A percentile compares a stretch with the other conserved stretches of the same genome.
Evolutionary conservation across 2,888 invertebrate species (phyloP).

Genomic region (Oxystoma pomonae): DNA sequence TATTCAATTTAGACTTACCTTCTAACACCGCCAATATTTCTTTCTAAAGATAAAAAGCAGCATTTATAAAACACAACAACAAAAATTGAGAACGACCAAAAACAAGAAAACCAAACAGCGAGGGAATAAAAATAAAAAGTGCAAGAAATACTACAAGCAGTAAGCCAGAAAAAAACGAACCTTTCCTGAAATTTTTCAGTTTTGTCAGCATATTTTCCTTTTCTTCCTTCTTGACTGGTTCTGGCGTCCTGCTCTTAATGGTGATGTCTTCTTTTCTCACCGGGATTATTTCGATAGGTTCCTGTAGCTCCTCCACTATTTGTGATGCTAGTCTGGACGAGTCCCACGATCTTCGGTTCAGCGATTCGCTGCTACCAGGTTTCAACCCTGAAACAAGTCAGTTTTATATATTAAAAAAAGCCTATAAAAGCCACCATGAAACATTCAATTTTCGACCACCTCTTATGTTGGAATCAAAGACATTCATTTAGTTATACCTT

Average conservation of each 20-base stretch:
- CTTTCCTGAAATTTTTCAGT: slow-evolving; percentile 54
- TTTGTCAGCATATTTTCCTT: slow-evolving; percentile 47
- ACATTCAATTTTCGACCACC: slow-evolving; percentile 6
- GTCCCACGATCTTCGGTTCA: slow-evolving; percentile 56
- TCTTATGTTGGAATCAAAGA: not conserved
- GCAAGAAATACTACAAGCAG: slow-evolving; percentile 14
- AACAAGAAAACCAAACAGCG: too few species aligned
- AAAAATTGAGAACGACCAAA: too few species aligned
- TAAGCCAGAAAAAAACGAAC: too few species aligned
- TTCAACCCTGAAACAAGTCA: slow-evolving; percentile 26
- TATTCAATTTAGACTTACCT: too few species aligned
- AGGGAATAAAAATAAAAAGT: slow-evolving; percentile 6
- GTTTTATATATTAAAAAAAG: not conserved
- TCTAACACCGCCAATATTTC: too few species aligned
- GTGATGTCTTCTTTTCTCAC: slow-evolving; percentile 32
- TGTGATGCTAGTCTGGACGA: slow-evolving; percentile 46
- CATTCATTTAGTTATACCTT: too few species aligned
- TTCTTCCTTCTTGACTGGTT: slow-evolving; percentile 37
- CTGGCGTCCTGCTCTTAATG: slow-evolving; percentile 34
- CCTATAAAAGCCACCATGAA: too few species aligned
- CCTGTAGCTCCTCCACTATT: slow-evolving; percentile 41
- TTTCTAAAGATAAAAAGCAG: too few species aligned
- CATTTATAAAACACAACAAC: too few species aligned
- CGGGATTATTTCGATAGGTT: slow-evolving; percentile 24
- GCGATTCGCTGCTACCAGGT: slow-evolving; percentile 47